phyloP scores from a whole-genome alignment of 1,140 invertebrate species.

The Orussus abietinus region DNA sequence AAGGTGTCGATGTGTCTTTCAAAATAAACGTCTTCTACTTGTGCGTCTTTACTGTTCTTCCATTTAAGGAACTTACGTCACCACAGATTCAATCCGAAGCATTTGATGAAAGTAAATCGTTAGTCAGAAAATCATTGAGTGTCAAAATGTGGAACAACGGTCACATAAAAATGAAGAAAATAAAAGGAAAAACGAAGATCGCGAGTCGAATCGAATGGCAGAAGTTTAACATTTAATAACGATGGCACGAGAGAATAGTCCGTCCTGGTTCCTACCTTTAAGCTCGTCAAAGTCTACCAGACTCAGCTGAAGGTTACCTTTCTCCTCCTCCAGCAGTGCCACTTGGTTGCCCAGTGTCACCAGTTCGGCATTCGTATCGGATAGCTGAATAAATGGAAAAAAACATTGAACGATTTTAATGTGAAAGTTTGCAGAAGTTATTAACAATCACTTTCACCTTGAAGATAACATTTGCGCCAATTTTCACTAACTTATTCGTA shows the following conservation, averaged over 20 bases:
- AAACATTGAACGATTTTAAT: slow-evolving; percentile 4
- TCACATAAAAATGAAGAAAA: too few species aligned
- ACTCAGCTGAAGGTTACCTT: slow-evolving; percentile 80
- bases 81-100: too few species aligned
- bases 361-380: slow-evolving; percentile 67
- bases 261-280: slow-evolving; percentile 61
- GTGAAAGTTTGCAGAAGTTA: slow-evolving; percentile 6
- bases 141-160: too few species aligned
- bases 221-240: slow-evolving; percentile 28
- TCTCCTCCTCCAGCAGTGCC: slow-evolving; percentile 83
- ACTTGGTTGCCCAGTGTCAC: slow-evolving; percentile 71
- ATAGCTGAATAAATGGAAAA: slow-evolving; percentile 37
- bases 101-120: too few species aligned
- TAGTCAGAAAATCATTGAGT: too few species aligned
- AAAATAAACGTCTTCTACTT: too few species aligned
- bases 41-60: too few species aligned
- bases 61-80: too few species aligned
- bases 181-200: background rate
- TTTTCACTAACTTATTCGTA: too few species aligned
- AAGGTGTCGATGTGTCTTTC: too few species aligned
- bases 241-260: slow-evolving; percentile 30
- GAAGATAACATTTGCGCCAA: slow-evolving; percentile 2
- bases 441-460: too few species aligned
- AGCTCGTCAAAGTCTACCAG: slow-evolving; percentile 77
- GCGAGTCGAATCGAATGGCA: slow-evolving; percentile 2